Conservation (phyloP, 2,113 vertebrate species). For the Arenaria interpres region DNA sequence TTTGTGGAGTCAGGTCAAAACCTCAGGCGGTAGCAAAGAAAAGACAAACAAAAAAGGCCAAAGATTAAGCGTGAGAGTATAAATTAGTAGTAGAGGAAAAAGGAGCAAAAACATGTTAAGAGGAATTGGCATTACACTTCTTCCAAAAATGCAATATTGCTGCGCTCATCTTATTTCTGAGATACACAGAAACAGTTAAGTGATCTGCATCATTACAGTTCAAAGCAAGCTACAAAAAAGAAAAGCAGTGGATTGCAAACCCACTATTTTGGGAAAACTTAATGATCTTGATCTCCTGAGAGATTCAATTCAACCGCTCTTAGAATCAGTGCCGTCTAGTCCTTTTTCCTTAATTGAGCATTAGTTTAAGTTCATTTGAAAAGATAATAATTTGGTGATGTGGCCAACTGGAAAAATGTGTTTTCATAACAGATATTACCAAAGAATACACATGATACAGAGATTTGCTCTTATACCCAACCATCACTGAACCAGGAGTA, state of each 20-base stretch:
- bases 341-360: not conserved
- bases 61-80: constrained; percentile 58
- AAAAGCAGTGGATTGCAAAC: not conserved
- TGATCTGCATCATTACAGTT: not conserved
- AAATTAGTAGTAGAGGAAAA: constrained; percentile 54
- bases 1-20: constrained; percentile 68
- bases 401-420: not conserved
- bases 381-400: not conserved
- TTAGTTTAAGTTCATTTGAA: not conserved
- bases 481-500: not conserved
- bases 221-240: constrained; percentile 18
- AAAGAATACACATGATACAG: not conserved
- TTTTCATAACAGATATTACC: not conserved
- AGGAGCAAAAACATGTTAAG: constrained; percentile 22
- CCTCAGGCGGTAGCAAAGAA: constrained; percentile 67
- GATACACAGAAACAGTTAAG: not conserved
- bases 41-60: constrained; percentile 58
- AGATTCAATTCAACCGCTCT: not conserved
- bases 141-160: not conserved
- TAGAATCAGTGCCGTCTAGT: not conserved
- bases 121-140: not conserved
- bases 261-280: not conserved
- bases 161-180: not conserved
- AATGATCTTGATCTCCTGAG: not conserved
- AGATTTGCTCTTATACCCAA: not conserved